Conservation (phyloP, 2,888 invertebrate genomes). For the Drosophila ezoana region DNA sequence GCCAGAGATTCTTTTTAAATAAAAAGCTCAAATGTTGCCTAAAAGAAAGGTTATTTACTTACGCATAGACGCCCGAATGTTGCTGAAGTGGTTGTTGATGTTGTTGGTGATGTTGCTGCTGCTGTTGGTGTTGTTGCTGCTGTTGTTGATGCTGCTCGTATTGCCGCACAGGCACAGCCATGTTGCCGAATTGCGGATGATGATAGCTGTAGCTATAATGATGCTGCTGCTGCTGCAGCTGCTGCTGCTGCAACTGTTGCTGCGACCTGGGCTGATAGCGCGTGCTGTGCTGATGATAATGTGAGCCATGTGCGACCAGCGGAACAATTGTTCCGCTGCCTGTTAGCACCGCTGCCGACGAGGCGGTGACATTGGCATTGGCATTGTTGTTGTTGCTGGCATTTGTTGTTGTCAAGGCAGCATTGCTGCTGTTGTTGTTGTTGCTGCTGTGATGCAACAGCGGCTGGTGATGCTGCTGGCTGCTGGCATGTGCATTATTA, state of each 20-base stretch:
- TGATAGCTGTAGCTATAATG: conserved; percentile 81
- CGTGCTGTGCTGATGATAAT: conserved; percentile 65
- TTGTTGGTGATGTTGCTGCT: conserved; percentile 29
- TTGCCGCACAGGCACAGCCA: conserved; percentile 83
- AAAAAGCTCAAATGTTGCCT: too few relatives aligned
- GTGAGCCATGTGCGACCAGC: conserved; percentile 61
- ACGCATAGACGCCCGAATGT: conserved; percentile 69
- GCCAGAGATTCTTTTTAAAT: background rate
- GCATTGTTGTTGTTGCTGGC: conserved; percentile 69
- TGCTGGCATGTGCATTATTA: conserved; percentile 48
- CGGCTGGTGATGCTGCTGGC: conserved; percentile 44
- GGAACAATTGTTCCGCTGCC: conserved; percentile 71
- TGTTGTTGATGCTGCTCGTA: conserved; percentile 60
- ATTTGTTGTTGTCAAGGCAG: conserved; percentile 51
- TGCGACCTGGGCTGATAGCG: conserved; percentile 55
- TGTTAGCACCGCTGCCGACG: conserved; percentile 70
- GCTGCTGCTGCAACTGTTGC: conserved; percentile 50
- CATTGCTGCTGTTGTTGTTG: conserved; percentile 59
- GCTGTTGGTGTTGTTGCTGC: conserved; percentile 47
- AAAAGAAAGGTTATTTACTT: conserved; percentile 23
- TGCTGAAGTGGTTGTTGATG: conserved; percentile 49
- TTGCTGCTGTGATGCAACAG: conserved; percentile 44
- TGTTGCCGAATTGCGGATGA: conserved; percentile 84
- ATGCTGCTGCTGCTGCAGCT: conserved; percentile 54
- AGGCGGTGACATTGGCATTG: conserved; percentile 65